Conservation (phyloP, 2,797 vertebrate species). For the Poeciliopsis turneri region DNA sequence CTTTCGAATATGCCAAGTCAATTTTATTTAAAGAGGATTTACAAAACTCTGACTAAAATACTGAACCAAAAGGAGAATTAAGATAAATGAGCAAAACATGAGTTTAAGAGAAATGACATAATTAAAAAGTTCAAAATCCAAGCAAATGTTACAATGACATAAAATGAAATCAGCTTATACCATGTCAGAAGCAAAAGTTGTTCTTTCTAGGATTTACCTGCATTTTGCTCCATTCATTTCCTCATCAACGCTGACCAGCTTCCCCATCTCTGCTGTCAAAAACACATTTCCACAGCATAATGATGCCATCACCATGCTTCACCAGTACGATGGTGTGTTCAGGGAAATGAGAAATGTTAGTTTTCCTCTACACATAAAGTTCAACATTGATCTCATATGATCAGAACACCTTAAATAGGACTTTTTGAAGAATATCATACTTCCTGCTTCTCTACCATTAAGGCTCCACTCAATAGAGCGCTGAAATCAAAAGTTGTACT, state of each 20-base stretch:
- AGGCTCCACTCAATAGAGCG: too few relatives aligned
- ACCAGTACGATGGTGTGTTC: not conserved
- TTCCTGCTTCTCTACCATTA: not conserved
- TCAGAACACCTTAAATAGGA: not conserved
- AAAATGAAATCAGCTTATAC: not conserved
- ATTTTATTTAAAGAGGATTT: not conserved
- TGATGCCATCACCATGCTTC: not conserved
- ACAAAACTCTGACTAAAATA: not conserved
- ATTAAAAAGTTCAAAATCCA: not conserved
- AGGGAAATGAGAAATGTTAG: not conserved
- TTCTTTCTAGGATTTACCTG: not conserved
- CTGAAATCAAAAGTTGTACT: not conserved
- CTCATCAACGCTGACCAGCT: not conserved
- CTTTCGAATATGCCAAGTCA: not conserved
- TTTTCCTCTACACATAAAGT: not conserved
- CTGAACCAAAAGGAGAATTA: not conserved
- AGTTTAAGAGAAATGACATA: not conserved
- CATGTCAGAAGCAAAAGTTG: not conserved
- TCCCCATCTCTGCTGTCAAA: not conserved
- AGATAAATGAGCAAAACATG: not conserved
- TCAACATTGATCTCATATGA: not conserved
- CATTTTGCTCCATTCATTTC: too few relatives aligned
- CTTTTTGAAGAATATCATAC: not conserved
- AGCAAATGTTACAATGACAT: not conserved
- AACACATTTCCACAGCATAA: not conserved